Evolutionary conservation across 2,888 invertebrate genomes (phyloP).

Genomic region (Abscondita cerata): DNA sequence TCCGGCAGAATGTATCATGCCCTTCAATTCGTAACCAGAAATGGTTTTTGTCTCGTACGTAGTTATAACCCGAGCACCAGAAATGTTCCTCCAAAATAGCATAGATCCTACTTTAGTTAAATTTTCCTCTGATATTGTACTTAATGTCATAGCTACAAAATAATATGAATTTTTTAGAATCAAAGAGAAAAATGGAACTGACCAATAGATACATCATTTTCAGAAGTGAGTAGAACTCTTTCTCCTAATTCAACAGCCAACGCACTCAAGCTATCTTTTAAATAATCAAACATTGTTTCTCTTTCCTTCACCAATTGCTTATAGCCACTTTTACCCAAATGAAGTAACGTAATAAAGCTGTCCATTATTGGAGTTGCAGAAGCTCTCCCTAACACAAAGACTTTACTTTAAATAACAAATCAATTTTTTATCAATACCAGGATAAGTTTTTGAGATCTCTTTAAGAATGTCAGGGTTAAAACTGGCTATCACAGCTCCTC

Average conservation of each 20-base stretch:
- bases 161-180: too few relatives aligned
- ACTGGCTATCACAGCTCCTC: conserved; percentile 78
- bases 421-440: conserved; percentile 59
- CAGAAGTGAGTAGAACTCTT: conserved; percentile 65
- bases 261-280: conserved; percentile 46
- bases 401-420: neutral
- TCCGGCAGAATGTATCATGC: conserved; percentile 51
- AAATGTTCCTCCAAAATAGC: conserved; percentile 75
- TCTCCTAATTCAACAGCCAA: conserved; percentile 67
- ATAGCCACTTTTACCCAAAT: conserved; percentile 72
- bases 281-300: conserved; percentile 31
- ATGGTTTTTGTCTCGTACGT: conserved; percentile 63
- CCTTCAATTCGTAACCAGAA: conserved; percentile 64
- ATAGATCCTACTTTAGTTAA: conserved; percentile 73
- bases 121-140: conserved; percentile 56
- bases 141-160: conserved; percentile 58
- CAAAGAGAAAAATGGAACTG: conserved; percentile 31
- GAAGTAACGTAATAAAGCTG: conserved; percentile 77
- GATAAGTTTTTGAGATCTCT: conserved; percentile 74
- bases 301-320: conserved; percentile 61
- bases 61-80: conserved; percentile 72
- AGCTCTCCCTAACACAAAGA: conserved; percentile 65
- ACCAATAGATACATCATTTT: conserved; percentile 77
- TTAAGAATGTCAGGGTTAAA: conserved; percentile 68
- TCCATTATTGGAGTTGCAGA: conserved; percentile 75